Evolutionary conservation across 2,797 vertebrate genomes (phyloP).

Genomic region (Chloroceryle amazona): DNA sequence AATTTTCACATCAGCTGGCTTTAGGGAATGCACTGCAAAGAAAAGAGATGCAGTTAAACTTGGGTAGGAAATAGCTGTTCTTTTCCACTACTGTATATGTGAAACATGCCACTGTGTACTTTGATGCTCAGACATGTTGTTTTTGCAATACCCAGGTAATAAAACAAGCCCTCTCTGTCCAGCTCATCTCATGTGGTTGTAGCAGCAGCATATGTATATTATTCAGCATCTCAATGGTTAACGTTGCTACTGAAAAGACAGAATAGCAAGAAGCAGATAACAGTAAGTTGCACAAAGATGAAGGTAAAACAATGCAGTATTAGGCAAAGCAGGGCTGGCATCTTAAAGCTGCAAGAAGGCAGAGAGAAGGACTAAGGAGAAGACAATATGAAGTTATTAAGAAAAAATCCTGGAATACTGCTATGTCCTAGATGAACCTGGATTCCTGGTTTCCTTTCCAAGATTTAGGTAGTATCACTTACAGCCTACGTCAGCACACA

Average conservation of each 20-base stretch:
- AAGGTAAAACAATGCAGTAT: neutral
- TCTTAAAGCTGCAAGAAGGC: neutral
- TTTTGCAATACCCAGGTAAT: neutral
- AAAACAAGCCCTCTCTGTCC: neutral
- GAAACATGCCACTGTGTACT: neutral
- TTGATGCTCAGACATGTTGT: neutral
- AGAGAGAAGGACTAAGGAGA: neutral
- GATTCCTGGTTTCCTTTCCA: neutral
- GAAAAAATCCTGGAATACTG: neutral
- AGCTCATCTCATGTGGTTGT: neutral
- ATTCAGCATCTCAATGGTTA: neutral
- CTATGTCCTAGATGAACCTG: neutral
- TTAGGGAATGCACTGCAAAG: conserved; percentile 87
- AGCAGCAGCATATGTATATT: neutral
- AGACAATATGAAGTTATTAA: neutral
- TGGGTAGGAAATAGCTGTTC: neutral
- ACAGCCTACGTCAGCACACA: neutral
- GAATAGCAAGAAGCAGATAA: neutral
- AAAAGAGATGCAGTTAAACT: conserved; percentile 12
- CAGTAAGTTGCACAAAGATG: neutral
- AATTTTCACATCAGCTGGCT: conserved; percentile 88
- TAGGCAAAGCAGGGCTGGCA: neutral
- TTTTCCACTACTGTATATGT: neutral
- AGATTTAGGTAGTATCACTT: neutral
- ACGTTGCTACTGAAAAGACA: rapidly evolving